phyloP scores from a whole-genome alignment of 2,113 vertebrate genomes.

The Columbina picui region DNA sequence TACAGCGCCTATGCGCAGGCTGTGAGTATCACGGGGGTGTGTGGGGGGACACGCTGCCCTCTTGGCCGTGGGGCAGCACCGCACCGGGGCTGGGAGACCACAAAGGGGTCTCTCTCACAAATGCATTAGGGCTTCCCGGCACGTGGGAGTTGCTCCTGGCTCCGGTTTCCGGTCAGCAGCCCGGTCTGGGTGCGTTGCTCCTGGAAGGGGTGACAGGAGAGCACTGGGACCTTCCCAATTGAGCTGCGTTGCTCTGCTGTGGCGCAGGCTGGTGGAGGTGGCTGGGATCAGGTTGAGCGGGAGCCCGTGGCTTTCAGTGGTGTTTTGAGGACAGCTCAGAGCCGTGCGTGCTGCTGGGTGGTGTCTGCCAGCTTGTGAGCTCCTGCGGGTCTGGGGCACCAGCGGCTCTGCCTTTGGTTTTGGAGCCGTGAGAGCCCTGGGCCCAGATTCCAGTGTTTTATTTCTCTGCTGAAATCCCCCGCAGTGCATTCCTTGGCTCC shows the following conservation, averaged over 20 bases:
- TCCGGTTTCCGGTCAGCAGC: background rate
- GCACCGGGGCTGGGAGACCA: background rate
- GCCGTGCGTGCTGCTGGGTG: background rate
- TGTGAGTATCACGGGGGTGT: conserved; percentile 79
- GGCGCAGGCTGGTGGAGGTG: background rate
- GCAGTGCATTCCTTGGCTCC: background rate
- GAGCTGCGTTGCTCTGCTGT: background rate
- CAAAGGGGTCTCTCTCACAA: accelerated
- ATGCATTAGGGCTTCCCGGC: background rate
- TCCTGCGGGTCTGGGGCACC: background rate
- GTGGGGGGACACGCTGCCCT: background rate
- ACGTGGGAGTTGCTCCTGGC: background rate
- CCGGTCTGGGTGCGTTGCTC: background rate
- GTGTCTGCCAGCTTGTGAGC: background rate
- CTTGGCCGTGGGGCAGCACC: background rate
- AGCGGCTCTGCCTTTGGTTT: background rate
- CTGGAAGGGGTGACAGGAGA: background rate
- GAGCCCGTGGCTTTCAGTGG: background rate
- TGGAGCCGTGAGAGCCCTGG: background rate
- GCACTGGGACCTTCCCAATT: background rate
- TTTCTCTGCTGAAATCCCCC: background rate
- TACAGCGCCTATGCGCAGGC: conserved; percentile 99
- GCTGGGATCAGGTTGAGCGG: background rate
- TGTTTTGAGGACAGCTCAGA: background rate
- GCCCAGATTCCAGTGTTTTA: background rate